Evolutionary conservation across 2,888 invertebrate genomes (phyloP).

Genomic region (Drosophila mercatorum): DNA sequence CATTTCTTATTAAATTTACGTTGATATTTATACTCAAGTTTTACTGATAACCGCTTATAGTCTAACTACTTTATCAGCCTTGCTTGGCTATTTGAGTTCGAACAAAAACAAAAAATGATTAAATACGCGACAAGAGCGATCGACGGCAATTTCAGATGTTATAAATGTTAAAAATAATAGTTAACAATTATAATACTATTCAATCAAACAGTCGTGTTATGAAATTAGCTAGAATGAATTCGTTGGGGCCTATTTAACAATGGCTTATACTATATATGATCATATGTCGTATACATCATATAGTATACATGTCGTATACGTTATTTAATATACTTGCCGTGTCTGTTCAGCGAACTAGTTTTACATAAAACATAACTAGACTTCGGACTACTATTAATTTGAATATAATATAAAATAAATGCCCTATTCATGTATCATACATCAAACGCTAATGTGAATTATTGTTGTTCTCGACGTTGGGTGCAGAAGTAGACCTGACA

Average conservation of each 20-base stretch:
- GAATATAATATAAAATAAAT: not conserved
- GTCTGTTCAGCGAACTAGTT: not conserved
- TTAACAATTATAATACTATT: not conserved
- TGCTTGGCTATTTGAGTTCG: not conserved
- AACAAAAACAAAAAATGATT: not conserved
- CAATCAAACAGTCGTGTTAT: not conserved
- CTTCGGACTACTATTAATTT: not conserved
- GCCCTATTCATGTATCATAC: not conserved
- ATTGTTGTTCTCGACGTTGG: not conserved
- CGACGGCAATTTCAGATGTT: too few species aligned
- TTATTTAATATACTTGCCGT: not conserved
- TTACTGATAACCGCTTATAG: slow-evolving; percentile 35
- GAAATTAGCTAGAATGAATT: not conserved
- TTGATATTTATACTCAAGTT: slow-evolving; percentile 42
- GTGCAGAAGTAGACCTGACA: not conserved
- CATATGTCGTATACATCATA: not conserved
- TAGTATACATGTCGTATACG: not conserved
- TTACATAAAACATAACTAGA: not conserved
- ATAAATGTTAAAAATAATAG: not conserved
- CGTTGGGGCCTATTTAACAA: not conserved
- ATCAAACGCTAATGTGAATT: not conserved
- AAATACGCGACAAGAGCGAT: not conserved
- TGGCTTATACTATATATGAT: not conserved
- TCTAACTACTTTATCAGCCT: slow-evolving; percentile 39
- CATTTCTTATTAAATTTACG: slow-evolving; percentile 3